Evolutionary conservation across 2,797 vertebrate genomes (phyloP).

Genomic region (Arnoldichthys spilopterus): DNA sequence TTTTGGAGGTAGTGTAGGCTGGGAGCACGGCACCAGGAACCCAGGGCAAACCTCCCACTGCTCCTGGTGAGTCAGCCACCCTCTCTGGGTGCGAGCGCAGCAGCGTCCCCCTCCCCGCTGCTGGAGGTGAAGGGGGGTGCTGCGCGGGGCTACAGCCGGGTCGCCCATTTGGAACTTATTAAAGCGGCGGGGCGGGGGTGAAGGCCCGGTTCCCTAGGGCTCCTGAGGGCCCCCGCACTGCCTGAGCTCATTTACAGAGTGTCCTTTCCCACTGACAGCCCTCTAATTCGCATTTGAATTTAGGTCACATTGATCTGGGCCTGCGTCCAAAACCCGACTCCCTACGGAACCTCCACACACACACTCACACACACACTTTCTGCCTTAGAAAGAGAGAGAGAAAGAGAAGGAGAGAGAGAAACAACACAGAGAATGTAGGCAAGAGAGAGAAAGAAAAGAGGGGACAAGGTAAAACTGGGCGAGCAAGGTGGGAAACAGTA

Average conservation of each 20-base stretch:
- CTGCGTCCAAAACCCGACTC: constrained; percentile 70
- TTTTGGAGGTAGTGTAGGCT: too few species aligned
- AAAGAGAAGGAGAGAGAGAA: constrained; percentile 18
- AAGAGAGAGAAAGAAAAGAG: constrained; percentile 42
- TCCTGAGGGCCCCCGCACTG: constrained; percentile 64
- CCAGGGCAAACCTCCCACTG: not conserved
- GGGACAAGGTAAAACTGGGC: not conserved
- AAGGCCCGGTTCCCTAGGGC: constrained; percentile 63
- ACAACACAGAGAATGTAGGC: constrained; percentile 31
- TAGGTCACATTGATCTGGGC: constrained; percentile 83
- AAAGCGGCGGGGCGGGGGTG: constrained; percentile 63
- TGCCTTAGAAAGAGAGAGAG: constrained; percentile 48
- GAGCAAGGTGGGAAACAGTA: not conserved
- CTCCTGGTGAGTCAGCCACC: not conserved
- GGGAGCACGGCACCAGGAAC: not conserved
- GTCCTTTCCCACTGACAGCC: constrained; percentile 76
- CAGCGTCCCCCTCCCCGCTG: not conserved
- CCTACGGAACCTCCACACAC: constrained; percentile 58
- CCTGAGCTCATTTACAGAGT: constrained; percentile 78
- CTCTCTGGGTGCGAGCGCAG: constrained; percentile 17
- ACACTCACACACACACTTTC: constrained; percentile 31
- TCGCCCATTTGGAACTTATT: constrained; percentile 80
- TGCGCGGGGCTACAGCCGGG: constrained; percentile 56
- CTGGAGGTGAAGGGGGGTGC: constrained; percentile 50
- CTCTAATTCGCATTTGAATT: constrained; percentile 79